Evolutionary conservation across 2,113 vertebrate species (phyloP).

Genomic region (Dicerorhinus sumatrensis): DNA sequence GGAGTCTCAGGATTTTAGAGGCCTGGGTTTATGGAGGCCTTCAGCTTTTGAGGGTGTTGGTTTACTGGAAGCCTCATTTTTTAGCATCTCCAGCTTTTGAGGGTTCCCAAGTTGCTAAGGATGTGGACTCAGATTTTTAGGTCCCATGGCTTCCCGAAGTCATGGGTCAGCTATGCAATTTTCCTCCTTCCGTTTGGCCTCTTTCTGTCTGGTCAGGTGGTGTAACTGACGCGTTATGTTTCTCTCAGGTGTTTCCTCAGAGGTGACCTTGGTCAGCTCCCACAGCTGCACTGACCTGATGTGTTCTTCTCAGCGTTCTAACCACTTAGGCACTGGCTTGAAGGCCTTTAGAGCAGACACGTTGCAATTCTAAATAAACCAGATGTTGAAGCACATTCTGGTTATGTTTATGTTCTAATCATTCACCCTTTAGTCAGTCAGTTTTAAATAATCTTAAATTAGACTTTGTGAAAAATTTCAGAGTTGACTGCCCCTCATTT

Average conservation of each 20-base stretch:
- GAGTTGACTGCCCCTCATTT: not conserved
- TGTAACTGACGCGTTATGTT: not conserved
- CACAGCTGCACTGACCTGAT: not conserved
- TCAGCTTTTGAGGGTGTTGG: not conserved
- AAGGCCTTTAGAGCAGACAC: not conserved
- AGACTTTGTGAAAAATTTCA: slow-evolving; percentile 6
- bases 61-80: not conserved
- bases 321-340: not conserved
- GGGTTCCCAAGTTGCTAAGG: not conserved
- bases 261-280: not conserved
- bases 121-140: not conserved
- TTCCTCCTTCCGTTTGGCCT: not conserved
- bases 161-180: not conserved
- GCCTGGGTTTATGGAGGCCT: not conserved
- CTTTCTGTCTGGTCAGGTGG: not conserved
- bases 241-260: not conserved
- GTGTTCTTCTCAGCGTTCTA: not conserved
- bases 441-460: slow-evolving; percentile 41
- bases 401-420: not conserved
- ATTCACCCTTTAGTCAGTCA: not conserved
- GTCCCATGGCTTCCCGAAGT: not conserved
- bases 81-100: not conserved
- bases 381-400: not conserved
- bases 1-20: not conserved
- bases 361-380: not conserved